Base-by-base conservation (phyloP, 2,888 invertebrate species). In the Polydrusus cervinus region DNA sequence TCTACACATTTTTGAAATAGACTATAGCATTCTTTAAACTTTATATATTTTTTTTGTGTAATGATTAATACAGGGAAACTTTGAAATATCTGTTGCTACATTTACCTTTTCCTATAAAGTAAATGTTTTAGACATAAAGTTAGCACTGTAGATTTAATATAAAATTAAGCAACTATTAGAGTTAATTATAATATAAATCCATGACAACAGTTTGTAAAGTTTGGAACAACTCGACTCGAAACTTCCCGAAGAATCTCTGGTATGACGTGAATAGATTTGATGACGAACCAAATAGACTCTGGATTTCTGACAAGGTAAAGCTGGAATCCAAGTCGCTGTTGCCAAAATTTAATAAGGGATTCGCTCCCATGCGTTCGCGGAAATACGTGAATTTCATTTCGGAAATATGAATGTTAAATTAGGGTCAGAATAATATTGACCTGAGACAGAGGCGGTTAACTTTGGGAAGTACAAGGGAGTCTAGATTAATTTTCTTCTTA, bases 311-410 rank as follows among this genome's bases (percentile, higher is more conserved):
- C 30, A 45, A 68, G 57, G 68, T 68, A 57, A 45, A 47, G 45
- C 34, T 14, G 57, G 68, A 60, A 68, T 60, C 60, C 47, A 9
- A 60, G 55, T 57, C 53, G 45, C 30, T 68, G 57, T 68, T 68
- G 34, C 68, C 57, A 60, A 68, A 68, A 68, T 68, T 68, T 68
- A 68, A 68, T 68, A 68, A 68, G 68, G 18, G 25, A 68, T 68
- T 68, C 68, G 16, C 38, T 18, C 14, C 18, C 20, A 61, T 67
- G 49, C 68, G 61, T 68, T 68, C 68, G n/a, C 62, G 61, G 55
- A 62, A 68, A 65, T 69, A 64, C 74, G 64, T 70, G 57, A 62
- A 64, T 74, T 74, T 74, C 69, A 74, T 74, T 70, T 70, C 45
- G 43, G 16, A 60, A 68, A 45, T 68, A 68, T 57, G 55, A 68